Evolutionary conservation across 2,888 invertebrate genomes (phyloP), one percentile per base, ranked within the genome.

Genomic region (Liodrosophila aerea): DNA sequence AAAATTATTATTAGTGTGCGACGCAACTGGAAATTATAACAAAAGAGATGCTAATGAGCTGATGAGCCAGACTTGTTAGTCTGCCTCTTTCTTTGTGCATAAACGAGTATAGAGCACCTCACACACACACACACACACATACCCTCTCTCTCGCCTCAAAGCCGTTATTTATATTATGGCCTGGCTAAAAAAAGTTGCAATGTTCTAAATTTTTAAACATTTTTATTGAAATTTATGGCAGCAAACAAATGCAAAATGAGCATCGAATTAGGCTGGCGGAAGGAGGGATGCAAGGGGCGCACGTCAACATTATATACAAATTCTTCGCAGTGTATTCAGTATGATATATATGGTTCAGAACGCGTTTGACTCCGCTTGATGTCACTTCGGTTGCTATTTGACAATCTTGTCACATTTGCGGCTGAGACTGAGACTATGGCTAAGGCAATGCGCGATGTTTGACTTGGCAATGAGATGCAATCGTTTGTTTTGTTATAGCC

Each of bases 361-460:
- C 76, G 76, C 76, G 65, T 77, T 74, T 64, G 16, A 39, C 44
- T n/a, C 18, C 22, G 52, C 45, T 53, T 75, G 76, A 71, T 78
- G 75, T 76, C 72, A 68, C 51, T 77, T 16, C 18, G 18, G 50
- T 51, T 59, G 64, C 75, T 70, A 61, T 78, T 78, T 78, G 76
- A 78, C 80, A 78, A 82, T 78, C 83, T 78, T 73, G 77, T 77
- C 77, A 77, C 82, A 82, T 76, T 68, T 22, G 22, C 22, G 2
- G 22, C 22, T 22, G 3, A 22, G 22, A 22, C 22, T 22, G n/a
- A n/a, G n/a, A n/a, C n/a, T n/a, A n/a, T n/a, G n/a, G 61, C 61
- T 64, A 41, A 64, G 18, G 27, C 46, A 34, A 37, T 46, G 11
- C 30, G 18, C 44, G 51, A 68, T 75, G 73, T 80, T 80, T 72